Conservation (phyloP, 2,797 vertebrate genomes). For the Crypturellus tataupa region DNA sequence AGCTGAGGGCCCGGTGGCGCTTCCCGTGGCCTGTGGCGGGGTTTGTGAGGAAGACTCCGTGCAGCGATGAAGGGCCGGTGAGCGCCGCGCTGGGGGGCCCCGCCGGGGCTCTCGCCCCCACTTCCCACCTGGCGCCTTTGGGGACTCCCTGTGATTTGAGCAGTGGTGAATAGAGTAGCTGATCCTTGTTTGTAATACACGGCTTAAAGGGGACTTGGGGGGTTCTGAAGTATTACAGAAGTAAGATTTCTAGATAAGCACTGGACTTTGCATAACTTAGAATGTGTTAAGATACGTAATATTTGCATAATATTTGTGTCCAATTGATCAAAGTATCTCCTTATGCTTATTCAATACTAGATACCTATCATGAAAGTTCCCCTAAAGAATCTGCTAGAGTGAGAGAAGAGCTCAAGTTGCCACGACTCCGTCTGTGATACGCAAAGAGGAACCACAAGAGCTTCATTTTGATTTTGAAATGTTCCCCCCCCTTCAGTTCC, state of each 20-base stretch:
- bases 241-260: not conserved
- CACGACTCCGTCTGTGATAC: not conserved
- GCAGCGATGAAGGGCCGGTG: not conserved
- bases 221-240: constrained; percentile 16
- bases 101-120: not conserved
- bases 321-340: constrained; percentile 1
- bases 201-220: not conserved
- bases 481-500: not conserved
- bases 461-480: not conserved
- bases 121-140: not conserved
- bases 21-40: not conserved
- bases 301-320: not conserved
- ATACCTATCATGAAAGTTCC: constrained; percentile 10
- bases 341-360: not conserved
- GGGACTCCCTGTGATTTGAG: not conserved
- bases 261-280: not conserved
- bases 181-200: not conserved
- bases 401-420: not conserved
- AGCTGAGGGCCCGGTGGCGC: not conserved
- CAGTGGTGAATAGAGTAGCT: not conserved
- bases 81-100: not conserved
- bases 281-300: not conserved
- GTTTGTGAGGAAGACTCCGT: not conserved
- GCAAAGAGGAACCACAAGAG: not conserved
- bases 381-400: not conserved